Conservation (phyloP, 30 jellyfish, hydroid and myxozoan genomes). For the Nemopilema nomurai region DNA sequence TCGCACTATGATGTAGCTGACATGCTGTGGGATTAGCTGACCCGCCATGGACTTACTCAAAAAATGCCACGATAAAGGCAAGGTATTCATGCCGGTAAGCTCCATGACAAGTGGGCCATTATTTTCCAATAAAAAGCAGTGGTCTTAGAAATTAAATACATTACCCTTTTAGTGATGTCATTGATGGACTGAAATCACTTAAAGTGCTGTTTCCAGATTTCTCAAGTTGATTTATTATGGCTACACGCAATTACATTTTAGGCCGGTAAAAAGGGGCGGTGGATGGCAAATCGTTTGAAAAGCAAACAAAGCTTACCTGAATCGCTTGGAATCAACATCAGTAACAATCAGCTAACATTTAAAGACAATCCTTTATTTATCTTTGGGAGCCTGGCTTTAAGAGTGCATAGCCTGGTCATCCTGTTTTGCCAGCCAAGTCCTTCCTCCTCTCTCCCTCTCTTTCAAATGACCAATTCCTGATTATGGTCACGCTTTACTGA, state of each 20-base stretch:
- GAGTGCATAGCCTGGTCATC: no score
- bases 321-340: neutral
- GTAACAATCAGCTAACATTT: neutral
- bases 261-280: neutral
- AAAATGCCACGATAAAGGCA: no score
- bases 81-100: no score
- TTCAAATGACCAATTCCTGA: neutral
- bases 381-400: neutral
- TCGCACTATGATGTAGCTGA: no score
- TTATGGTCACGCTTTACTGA: slow-evolving; percentile 6
- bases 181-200: neutral
- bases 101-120: no score
- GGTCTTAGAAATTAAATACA: no score
- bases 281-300: neutral
- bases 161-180: no score
- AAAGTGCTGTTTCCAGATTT: neutral
- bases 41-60: no score
- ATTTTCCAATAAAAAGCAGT: no score
- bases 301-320: neutral
- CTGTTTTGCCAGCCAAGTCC: no score
- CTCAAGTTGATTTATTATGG: neutral
- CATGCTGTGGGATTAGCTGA: no score
- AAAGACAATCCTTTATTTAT: neutral
- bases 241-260: neutral
- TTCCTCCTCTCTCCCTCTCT: neutral